Base-by-base conservation (phyloP, 2,797 vertebrate genomes). In the Syngnathus acus region DNA sequence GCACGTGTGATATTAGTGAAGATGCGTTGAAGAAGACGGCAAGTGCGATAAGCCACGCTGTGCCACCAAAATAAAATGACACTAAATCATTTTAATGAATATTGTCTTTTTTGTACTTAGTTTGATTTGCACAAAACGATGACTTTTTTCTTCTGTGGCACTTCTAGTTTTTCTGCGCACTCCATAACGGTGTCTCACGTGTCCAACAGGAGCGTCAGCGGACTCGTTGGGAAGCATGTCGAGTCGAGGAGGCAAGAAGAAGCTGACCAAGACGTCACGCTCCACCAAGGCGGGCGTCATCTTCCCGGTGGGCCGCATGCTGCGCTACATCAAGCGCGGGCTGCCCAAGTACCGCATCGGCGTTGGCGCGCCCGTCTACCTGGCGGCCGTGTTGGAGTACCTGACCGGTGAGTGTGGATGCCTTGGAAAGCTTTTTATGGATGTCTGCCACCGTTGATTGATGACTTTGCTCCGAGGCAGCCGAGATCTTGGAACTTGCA, bases 181-280 rank as follows among this genome's bases (percentile, higher is more conserved):
- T 17, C 16, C 47, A 19, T 48, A 43, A 43, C 11, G 4, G 13
- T 6, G 45, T 47, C 16, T 14, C 45, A 14, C 14, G 14, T 5
- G 32, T 32, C 32, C 32, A 32, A 32, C 53, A 26, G 21, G 21
- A 5, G 21, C 0, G 32, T 72, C 74, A 62, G 70, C 60, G 23
- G 32, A 19, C 59, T 37, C 64, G 5, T 62, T 72, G 53, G 3
- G 71, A 83, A 87, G 78, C 84, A 99, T 99, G 97, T 98, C 96
- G 17, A 98, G 95, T 85, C 93, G 96, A 85, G 95, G 96, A 70
- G 95, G 94, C 79, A 99, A 99, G 92, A 99, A 99, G 91, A 99
- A 99, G 88, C 89, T 90, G 1, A 96, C 95, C 50, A 97, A 98
- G 89, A 97, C 94, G n/a, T 98, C 97, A 14, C 90, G 97, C 76